Evolutionary conservation across 2,888 invertebrate genomes (phyloP).

Genomic region (Pachliopta kotzebuea): DNA sequence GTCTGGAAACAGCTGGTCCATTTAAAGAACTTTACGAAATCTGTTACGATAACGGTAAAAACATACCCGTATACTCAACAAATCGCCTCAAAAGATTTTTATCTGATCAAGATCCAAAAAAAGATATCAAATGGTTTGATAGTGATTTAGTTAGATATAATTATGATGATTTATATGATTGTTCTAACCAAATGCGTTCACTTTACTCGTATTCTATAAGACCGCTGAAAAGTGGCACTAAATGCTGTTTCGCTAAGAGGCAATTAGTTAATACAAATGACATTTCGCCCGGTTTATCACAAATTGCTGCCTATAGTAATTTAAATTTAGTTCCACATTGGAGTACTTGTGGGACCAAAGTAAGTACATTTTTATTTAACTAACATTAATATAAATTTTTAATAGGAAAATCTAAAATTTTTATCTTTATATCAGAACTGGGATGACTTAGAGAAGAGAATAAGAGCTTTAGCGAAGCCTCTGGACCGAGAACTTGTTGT

Average conservation of each 20-base stretch:
- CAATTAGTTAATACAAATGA: conserved; percentile 52
- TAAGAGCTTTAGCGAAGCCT: conserved; percentile 41
- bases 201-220: conserved; percentile 33
- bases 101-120: not conserved
- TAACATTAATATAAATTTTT: not conserved
- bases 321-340: conserved; percentile 57
- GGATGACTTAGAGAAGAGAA: conserved; percentile 46
- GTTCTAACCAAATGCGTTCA: conserved; percentile 37
- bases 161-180: conserved; percentile 45
- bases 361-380: conserved; percentile 32
- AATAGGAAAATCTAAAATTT: not conserved
- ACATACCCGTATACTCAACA: conserved; percentile 26
- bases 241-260: conserved; percentile 49
- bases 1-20: conserved; percentile 34
- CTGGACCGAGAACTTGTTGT: conserved; percentile 38
- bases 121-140: conserved; percentile 37
- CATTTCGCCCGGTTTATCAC: conserved; percentile 47
- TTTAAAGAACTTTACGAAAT: conserved; percentile 45
- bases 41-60: conserved; percentile 37
- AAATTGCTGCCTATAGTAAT: conserved; percentile 44
- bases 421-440: conserved; percentile 48
- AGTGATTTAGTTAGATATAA: conserved; percentile 26
- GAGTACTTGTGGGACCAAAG: conserved; percentile 49
- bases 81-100: not conserved
- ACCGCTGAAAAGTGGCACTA: conserved; percentile 36